Conservation (phyloP, 2,113 vertebrate genomes). For the Pachypanchax playfairii region DNA sequence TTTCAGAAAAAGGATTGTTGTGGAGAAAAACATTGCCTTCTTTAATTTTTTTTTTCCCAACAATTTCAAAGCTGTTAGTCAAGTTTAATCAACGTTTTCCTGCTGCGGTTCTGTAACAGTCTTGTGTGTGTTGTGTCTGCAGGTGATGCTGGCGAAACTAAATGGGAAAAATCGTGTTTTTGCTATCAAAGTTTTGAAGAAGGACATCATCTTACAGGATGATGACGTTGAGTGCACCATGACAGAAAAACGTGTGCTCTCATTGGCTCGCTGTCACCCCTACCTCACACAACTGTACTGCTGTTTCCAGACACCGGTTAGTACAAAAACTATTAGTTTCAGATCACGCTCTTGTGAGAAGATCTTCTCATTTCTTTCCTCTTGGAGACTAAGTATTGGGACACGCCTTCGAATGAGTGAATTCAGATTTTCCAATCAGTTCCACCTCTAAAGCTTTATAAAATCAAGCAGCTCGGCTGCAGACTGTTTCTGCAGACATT, state of each 20-base stretch:
- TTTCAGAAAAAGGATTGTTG: not conserved
- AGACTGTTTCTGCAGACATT: no score
- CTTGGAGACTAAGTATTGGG: no score
- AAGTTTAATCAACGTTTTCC: no score
- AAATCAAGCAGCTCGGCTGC: no score
- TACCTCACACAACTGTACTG: constrained; percentile 98
- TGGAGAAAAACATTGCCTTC: not conserved
- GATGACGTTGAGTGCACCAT: constrained; percentile 98
- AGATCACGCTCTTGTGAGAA: no score
- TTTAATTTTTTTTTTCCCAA: no score
- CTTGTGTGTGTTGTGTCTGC: constrained; percentile 15
- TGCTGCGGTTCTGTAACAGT: not conserved
- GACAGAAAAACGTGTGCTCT: constrained; percentile 95
- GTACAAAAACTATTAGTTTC: no score
- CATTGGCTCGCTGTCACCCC: constrained; percentile 89
- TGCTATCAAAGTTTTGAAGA: constrained; percentile 96
- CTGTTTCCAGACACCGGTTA: constrained; percentile 94
- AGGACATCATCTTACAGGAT: constrained; percentile 96
- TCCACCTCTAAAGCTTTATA: no score
- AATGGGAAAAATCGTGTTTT: constrained; percentile 86
- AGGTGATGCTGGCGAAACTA: constrained; percentile 95
- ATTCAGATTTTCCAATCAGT: no score
- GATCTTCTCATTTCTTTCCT: no score
- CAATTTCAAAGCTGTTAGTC: no score
- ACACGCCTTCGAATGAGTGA: no score